Conservation (phyloP, 1,140 invertebrate genomes). For the Papilio helenus region DNA sequence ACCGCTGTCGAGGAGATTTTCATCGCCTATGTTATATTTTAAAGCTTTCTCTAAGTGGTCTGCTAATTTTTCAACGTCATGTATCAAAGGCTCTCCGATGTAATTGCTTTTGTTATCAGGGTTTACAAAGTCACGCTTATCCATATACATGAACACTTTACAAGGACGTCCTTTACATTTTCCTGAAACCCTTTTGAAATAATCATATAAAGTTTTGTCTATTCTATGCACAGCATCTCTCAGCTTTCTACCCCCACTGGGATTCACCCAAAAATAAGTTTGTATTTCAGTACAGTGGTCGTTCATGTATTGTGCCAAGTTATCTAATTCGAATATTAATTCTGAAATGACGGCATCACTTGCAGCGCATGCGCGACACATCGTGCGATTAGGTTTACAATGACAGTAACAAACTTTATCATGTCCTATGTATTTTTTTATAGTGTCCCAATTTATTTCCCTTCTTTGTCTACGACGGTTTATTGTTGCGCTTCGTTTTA, state of each 20-base stretch:
- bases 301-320: conserved; percentile 65
- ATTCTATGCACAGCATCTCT: conserved; percentile 63
- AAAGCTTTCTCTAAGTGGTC: conserved; percentile 50
- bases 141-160: conserved; percentile 57
- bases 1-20: conserved; percentile 44
- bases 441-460: conserved; percentile 54
- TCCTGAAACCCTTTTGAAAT: conserved; percentile 66
- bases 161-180: conserved; percentile 65
- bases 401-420: conserved; percentile 62
- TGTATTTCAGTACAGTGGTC: conserved; percentile 76
- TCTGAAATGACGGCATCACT: conserved; percentile 64
- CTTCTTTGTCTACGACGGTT: conserved; percentile 28
- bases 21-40: conserved; percentile 42
- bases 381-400: conserved; percentile 61
- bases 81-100: conserved; percentile 44
- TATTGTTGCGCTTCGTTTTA: not conserved
- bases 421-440: conserved; percentile 62
- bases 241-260: conserved; percentile 66
- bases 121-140: conserved; percentile 49
- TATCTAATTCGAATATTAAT: conserved; percentile 70
- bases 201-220: conserved; percentile 60
- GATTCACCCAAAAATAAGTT: conserved; percentile 72
- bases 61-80: conserved; percentile 48
- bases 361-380: conserved; percentile 65
- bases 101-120: conserved; percentile 26